phyloP scores from a whole-genome alignment of 2,888 invertebrate species.

The Acrobasis repandana region DNA sequence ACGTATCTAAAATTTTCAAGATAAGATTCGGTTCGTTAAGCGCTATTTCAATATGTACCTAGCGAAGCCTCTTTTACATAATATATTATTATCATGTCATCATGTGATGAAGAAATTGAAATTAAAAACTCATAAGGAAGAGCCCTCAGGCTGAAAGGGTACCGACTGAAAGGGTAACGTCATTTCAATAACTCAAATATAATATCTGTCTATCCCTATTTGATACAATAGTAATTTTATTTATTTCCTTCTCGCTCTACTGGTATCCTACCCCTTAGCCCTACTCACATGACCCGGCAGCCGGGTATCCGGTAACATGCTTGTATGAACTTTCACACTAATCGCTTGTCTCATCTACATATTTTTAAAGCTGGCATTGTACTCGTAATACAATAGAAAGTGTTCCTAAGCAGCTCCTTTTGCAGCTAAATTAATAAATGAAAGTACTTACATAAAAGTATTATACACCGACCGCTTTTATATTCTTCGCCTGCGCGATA shows the following conservation, averaged over 20 bases:
- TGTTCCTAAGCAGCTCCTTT: too few relatives aligned
- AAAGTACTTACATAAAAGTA: too few relatives aligned
- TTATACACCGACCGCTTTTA: too few relatives aligned
- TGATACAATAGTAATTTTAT: not conserved
- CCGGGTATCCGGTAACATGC: not conserved
- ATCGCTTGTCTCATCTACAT: too few relatives aligned
- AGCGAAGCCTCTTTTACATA: slow-evolving; percentile 5
- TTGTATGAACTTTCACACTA: not conserved
- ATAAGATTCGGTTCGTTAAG: not conserved
- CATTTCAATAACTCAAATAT: slow-evolving; percentile 1
- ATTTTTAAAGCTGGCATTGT: too few relatives aligned
- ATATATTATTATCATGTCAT: not conserved
- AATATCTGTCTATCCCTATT: slow-evolving; percentile 7
- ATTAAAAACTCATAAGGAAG: not conserved
- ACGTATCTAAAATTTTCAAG: not conserved
- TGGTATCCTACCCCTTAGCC: not conserved
- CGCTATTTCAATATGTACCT: slow-evolving; percentile 4
- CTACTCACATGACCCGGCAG: not conserved
- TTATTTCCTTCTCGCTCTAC: not conserved
- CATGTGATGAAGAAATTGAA: slow-evolving; percentile 1
- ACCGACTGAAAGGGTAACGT: slow-evolving; percentile 8
- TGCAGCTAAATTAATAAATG: too few relatives aligned
- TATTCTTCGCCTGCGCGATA: too few relatives aligned
- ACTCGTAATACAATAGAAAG: too few relatives aligned
- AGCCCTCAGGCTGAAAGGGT: slow-evolving; percentile 1